Conservation (phyloP, 2,888 invertebrate species). For the Hipparchia semele region DNA sequence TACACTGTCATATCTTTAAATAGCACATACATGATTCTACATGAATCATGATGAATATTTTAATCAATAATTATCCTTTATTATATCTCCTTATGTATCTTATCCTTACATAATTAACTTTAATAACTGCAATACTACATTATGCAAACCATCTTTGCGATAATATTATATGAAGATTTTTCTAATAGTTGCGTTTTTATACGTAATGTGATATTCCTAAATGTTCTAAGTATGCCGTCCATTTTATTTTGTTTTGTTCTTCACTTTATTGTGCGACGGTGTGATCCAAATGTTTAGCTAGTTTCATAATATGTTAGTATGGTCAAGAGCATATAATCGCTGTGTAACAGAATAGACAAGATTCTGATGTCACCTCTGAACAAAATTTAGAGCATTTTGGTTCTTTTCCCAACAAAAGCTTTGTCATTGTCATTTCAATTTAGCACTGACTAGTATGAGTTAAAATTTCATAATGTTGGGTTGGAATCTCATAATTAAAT, state of each 20-base stretch:
- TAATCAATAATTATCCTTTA: neutral
- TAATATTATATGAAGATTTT: neutral
- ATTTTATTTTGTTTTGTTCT: conserved; percentile 65
- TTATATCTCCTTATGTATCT: neutral
- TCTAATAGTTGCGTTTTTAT: conserved; percentile 15
- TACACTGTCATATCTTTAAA: neutral
- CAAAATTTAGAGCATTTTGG: neutral
- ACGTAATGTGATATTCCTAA: conserved; percentile 37
- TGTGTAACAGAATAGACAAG: neutral
- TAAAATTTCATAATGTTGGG: too few relatives aligned
- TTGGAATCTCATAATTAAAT: too few relatives aligned
- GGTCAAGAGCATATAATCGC: neutral
- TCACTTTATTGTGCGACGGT: conserved; percentile 44
- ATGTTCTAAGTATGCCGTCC: conserved; percentile 70
- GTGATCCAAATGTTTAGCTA: conserved; percentile 14
- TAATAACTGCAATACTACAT: neutral
- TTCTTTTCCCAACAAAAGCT: neutral
- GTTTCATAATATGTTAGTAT: conserved; percentile 8
- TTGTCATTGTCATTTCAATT: too few relatives aligned
- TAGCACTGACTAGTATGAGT: too few relatives aligned
- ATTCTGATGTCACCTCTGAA: neutral
- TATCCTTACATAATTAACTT: neutral
- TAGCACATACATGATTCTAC: neutral
- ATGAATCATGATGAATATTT: neutral
- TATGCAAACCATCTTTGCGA: neutral